Conservation (phyloP, 2,888 invertebrate species). For the Lasioglossum vierecki region DNA sequence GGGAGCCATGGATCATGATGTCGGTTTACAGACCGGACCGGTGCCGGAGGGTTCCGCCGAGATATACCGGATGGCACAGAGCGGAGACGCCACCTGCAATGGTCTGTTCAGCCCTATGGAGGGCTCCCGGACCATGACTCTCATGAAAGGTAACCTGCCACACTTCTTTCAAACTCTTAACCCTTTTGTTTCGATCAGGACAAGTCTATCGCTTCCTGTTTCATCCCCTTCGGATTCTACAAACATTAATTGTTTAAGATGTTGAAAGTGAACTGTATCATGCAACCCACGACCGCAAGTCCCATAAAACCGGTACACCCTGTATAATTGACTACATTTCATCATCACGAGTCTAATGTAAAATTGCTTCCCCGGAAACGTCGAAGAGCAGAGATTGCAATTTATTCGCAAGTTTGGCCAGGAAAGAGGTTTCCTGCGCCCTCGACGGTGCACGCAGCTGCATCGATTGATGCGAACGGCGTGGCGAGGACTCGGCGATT, state of each 20-base stretch:
- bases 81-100: conserved; percentile 96
- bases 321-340: background rate
- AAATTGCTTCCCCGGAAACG: background rate
- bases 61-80: conserved; percentile 93
- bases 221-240: no score
- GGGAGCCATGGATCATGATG: conserved; percentile 80
- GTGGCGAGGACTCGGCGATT: conserved; percentile 4
- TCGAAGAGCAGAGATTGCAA: background rate
- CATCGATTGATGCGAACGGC: background rate
- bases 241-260: no score
- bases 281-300: no score
- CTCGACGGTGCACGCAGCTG: background rate
- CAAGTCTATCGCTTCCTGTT: no score
- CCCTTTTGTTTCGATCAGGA: background rate
- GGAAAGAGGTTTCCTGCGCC: background rate
- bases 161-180: background rate
- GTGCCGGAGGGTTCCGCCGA: conserved; percentile 80
- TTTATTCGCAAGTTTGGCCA: background rate
- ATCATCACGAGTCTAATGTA: background rate
- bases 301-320: background rate
- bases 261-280: no score
- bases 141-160: conserved; percentile 88
- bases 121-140: conserved; percentile 93
- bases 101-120: conserved; percentile 96
- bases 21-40: conserved; percentile 76